These are phyloP conservation scores for Cichladusa arquata DNA, from an alignment of 2,113 vertebrate species.

Conservation along the genomic window DNA sequence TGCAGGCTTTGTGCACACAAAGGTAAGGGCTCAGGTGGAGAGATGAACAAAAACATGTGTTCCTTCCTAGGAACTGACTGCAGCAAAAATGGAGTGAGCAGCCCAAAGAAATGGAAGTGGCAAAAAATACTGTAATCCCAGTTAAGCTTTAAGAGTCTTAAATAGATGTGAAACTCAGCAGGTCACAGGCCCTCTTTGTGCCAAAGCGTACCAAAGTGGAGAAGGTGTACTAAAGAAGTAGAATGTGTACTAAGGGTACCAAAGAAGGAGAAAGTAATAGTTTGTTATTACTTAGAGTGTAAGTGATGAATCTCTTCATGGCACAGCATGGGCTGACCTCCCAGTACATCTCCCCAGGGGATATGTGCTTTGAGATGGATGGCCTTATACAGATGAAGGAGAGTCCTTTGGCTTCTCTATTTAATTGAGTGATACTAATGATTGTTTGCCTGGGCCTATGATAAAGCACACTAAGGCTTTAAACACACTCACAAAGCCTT, in stretches of 20 bases:
- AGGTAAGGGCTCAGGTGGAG: neutral
- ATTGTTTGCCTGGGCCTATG: neutral
- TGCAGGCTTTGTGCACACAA: neutral
- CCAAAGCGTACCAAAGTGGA: neutral
- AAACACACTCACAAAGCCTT: neutral
- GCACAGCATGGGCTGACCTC: neutral
- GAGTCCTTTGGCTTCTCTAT: neutral
- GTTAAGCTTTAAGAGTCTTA: neutral
- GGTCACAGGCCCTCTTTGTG: neutral
- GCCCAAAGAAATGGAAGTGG: neutral
- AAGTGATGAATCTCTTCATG: neutral
- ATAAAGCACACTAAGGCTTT: neutral
- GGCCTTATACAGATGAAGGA: neutral
- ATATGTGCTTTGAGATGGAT: neutral
- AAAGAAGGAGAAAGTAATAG: neutral
- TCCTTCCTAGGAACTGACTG: neutral
- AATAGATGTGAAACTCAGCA: neutral
- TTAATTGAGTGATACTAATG: neutral
- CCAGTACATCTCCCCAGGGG: neutral
- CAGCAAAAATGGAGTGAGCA: accelerated
- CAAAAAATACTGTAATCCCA: neutral
- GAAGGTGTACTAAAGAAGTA: neutral
- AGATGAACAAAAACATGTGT: neutral
- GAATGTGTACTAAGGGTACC: neutral
- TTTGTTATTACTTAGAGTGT: neutral